Evolutionary conservation across 2,888 invertebrate genomes (phyloP).

Genomic region (Xanthorhoe designata): DNA sequence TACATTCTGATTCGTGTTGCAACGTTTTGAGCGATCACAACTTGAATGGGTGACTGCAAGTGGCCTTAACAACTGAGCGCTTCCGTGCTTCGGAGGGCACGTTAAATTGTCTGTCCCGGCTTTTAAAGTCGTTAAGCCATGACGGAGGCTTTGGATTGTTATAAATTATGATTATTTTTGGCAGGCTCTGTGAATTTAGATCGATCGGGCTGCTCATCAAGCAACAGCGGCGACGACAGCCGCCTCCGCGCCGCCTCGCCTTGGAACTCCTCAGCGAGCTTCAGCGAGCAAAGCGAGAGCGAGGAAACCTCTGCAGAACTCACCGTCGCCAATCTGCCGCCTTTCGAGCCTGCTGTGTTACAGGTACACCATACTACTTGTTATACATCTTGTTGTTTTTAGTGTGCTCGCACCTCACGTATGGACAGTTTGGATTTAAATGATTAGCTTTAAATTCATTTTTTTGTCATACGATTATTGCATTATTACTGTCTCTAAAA

Average conservation of each 20-base stretch:
- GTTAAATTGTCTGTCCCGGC: no score
- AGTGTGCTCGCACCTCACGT: background rate
- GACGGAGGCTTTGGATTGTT: no score
- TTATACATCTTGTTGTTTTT: background rate
- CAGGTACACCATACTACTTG: constrained; percentile 57
- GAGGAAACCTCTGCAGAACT: constrained; percentile 71
- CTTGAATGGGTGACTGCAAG: no score
- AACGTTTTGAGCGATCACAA: no score
- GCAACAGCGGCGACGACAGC: constrained; percentile 72
- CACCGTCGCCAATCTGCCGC: constrained; percentile 76
- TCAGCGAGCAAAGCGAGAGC: constrained; percentile 76
- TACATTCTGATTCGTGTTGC: no score
- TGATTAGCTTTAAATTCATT: no score
- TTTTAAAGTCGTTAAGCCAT: no score
- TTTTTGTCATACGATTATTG: no score
- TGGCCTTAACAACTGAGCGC: no score
- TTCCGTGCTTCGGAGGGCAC: no score
- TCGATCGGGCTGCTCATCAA: constrained; percentile 76
- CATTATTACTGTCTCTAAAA: no score
- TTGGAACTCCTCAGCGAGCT: constrained; percentile 77
- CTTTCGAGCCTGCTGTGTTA: constrained; percentile 65
- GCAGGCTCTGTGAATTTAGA: constrained; percentile 71
- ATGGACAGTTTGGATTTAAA: background rate
- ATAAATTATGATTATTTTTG: background rate
- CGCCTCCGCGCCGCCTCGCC: constrained; percentile 72